Base-by-base conservation (phyloP, 2,113 vertebrate species). In the Pholis gunnellus region DNA sequence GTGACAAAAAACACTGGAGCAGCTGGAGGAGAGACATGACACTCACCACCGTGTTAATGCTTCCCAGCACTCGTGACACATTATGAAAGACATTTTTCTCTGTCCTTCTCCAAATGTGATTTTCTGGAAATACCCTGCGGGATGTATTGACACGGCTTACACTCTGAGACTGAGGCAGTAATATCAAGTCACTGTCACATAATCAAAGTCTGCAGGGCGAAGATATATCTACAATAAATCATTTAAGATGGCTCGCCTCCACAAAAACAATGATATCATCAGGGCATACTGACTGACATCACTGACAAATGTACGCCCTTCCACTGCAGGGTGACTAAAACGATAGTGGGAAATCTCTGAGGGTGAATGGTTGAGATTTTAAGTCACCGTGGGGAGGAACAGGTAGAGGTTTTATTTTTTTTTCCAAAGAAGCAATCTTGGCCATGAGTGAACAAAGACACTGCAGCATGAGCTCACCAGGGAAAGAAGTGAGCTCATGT, bases 391-490 rank as follows among this genome's bases (percentile, higher is more conserved):
- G 10, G 29, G 9, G 18, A 52, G 66, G 48, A 72, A 72, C 81
- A 87, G 71, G 82, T 79, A 36, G 34, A 14, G 65, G 22, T 61
- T 76, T 27, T 42, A 13, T 29, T 0, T 0, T 0, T 0, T 14
- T n/a, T 10, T 22, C 3, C n/a, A 10, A 71, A 70, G 52, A 83
- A 75, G 70, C 50, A 25, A 48, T 61, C 64, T 67, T 77, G 64
- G 68, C 72, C 61, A 81, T 44, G 50, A 44, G 34, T 73, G 77
- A 86, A 87, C 69, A 79, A 90, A 88, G 71, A 80, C 68, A 74
- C 88, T 82, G 87, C 90, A 90, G 85, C 61, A 93, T 93, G 91
- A 91, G 84, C 79, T 92, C 89, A 91, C 88, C 86, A n/a, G 27
- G 10, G 60, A 76, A 73, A 87, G 69, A 73, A 82, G 73, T 90